phyloP scores from a whole-genome alignment of 2,797 vertebrate species.

The Anolis apletophallus region DNA sequence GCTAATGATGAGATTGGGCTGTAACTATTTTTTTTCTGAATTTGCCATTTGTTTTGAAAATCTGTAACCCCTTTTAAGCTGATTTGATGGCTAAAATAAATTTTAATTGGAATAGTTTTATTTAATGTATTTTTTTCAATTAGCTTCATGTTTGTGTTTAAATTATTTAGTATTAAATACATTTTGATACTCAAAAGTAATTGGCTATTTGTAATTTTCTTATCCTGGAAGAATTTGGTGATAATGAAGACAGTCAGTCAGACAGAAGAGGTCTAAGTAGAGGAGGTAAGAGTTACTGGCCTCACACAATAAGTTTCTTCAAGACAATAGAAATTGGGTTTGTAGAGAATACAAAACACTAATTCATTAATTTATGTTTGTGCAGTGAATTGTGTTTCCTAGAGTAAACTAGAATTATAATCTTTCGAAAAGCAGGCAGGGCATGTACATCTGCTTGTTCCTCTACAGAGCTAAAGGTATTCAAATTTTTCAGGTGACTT shows the following conservation, averaged over 20 bases:
- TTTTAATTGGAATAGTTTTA: not conserved
- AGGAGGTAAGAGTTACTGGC: constrained; percentile 54
- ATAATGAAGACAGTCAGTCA: constrained; percentile 59
- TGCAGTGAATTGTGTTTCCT: not conserved
- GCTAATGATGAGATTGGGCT: not conserved
- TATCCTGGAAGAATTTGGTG: constrained; percentile 53
- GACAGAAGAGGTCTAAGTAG: constrained; percentile 58
- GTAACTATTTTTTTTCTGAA: not conserved
- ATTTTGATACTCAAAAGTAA: not conserved
- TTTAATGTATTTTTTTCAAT: not conserved
- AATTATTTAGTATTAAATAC: too few relatives aligned
- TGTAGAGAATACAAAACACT: not conserved
- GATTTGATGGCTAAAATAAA: not conserved
- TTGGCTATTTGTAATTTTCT: constrained; percentile 49
- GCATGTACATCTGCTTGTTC: not conserved
- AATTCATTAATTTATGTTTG: not conserved
- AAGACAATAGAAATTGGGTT: not conserved
- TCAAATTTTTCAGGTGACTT: not conserved
- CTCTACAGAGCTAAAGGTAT: not conserved
- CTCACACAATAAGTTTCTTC: not conserved
- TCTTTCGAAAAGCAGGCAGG: too few relatives aligned
- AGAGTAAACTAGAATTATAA: not conserved
- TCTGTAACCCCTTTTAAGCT: not conserved
- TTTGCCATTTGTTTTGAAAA: not conserved
- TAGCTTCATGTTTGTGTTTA: not conserved